phyloP scores from a whole-genome alignment of 2,113 vertebrate species.

The Nothobranchius kuhntae region DNA sequence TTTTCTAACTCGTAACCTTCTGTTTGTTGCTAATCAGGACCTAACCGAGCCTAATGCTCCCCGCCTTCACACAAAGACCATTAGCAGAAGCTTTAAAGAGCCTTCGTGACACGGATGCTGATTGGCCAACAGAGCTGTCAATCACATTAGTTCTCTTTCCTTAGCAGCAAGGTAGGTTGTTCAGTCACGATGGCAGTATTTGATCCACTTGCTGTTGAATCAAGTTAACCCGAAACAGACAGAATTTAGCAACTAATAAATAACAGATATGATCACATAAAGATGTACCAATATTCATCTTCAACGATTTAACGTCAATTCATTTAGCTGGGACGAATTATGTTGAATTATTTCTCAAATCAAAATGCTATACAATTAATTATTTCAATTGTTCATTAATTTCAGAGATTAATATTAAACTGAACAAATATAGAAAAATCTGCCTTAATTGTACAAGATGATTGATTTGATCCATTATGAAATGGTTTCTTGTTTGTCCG shows the following conservation, averaged over 20 bases:
- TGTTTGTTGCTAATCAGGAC: constrained; percentile 80
- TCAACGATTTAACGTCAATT: neutral
- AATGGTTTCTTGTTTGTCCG: no score
- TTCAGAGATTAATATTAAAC: neutral
- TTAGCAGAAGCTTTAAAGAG: constrained; percentile 78
- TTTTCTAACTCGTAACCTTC: constrained; percentile 83
- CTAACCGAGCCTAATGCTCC: constrained; percentile 63
- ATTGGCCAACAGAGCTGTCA: constrained; percentile 69
- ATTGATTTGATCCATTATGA: neutral
- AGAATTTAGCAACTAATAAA: neutral
- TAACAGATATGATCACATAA: neutral
- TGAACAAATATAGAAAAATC: neutral
- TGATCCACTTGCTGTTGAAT: constrained; percentile 54
- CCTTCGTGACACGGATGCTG: constrained; percentile 9
- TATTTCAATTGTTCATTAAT: neutral
- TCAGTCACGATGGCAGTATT: constrained; percentile 59
- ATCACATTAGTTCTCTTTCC: constrained; percentile 41
- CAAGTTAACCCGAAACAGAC: constrained; percentile 34
- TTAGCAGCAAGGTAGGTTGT: constrained; percentile 76
- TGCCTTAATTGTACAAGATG: neutral
- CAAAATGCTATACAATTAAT: constrained; percentile 4
- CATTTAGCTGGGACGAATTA: neutral
- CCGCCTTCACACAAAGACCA: constrained; percentile 72
- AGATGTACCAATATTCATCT: neutral
- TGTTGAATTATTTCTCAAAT: neutral